Conservation (phyloP, 2,113 vertebrate genomes). For the Paedocypris sp. region DNA sequence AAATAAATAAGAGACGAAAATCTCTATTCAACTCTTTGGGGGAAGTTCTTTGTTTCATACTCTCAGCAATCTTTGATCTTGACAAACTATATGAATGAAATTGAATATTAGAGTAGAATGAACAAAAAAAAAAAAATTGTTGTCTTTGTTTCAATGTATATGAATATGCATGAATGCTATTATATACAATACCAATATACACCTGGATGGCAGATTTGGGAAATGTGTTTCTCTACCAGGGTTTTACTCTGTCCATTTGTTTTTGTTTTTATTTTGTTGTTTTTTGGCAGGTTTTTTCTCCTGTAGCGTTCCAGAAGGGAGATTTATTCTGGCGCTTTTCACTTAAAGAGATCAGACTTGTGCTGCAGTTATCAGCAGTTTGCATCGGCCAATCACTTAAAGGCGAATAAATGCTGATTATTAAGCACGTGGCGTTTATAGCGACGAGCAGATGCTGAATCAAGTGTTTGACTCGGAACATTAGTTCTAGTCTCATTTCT, state of each 20-base stretch:
- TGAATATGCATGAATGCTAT: no score
- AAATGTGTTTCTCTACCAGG: no score
- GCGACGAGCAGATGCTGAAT: slow-evolving; percentile 60
- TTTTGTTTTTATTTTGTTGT: slow-evolving; percentile 46
- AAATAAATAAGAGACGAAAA: no score
- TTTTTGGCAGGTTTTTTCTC: slow-evolving; percentile 47
- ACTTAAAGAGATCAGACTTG: slow-evolving; percentile 63
- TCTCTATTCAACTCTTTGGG: no score
- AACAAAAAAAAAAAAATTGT: no score
- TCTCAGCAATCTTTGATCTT: no score
- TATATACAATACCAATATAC: no score
- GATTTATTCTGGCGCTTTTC: slow-evolving; percentile 61
- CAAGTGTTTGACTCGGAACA: slow-evolving; percentile 30
- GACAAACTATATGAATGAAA: no score
- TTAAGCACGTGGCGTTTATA: slow-evolving; percentile 56
- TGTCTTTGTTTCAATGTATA: no score
- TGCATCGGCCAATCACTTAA: slow-evolving; percentile 67
- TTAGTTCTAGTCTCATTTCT: not conserved
- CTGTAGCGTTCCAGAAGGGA: slow-evolving; percentile 42
- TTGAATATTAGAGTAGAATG: no score
- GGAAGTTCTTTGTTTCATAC: no score
- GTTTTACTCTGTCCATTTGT: slow-evolving; percentile 39
- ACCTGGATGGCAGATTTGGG: no score
- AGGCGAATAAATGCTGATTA: slow-evolving; percentile 57
- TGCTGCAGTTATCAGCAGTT: slow-evolving; percentile 66